Percentiles rank a stretch among this genome's conserved stretches.
Conservation (phyloP, 2,113 vertebrate genomes). For the Albula glossodonta region DNA sequence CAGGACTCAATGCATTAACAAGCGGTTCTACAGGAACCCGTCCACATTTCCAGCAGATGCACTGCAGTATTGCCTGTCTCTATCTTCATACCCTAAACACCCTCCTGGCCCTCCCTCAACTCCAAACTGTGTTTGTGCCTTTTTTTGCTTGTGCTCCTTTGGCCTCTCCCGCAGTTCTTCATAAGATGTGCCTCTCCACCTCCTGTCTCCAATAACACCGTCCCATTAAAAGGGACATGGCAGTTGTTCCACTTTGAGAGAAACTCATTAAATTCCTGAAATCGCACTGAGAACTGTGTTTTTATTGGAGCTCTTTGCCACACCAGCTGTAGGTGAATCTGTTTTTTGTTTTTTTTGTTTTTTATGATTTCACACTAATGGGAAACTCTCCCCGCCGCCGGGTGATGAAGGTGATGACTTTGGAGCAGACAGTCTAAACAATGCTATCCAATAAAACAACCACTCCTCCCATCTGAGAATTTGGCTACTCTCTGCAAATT, state of each 20-base stretch:
- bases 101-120: background rate
- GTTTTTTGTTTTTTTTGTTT: background rate
- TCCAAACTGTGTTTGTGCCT: too few species aligned
- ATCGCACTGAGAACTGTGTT: conserved; percentile 33
- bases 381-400: background rate
- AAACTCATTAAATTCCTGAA: conserved; percentile 43
- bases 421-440: conserved; percentile 2
- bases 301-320: conserved; percentile 34
- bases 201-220: background rate
- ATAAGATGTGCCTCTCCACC: background rate
- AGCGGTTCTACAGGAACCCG: background rate
- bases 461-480: background rate
- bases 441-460: background rate
- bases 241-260: background rate
- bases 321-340: conserved; percentile 40
- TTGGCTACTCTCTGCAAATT: background rate
- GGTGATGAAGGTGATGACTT: background rate
- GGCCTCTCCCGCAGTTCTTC: too few species aligned
- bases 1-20: background rate
- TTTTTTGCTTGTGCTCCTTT: too few species aligned
- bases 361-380: background rate
- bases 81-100: background rate
- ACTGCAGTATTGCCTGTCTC: background rate
- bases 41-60: background rate
- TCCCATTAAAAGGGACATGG: background rate